Percentiles rank a stretch among this genome's conserved stretches.
phyloP scores from a whole-genome alignment of 2,113 vertebrate genomes.

The Pungitius pungitius region DNA sequence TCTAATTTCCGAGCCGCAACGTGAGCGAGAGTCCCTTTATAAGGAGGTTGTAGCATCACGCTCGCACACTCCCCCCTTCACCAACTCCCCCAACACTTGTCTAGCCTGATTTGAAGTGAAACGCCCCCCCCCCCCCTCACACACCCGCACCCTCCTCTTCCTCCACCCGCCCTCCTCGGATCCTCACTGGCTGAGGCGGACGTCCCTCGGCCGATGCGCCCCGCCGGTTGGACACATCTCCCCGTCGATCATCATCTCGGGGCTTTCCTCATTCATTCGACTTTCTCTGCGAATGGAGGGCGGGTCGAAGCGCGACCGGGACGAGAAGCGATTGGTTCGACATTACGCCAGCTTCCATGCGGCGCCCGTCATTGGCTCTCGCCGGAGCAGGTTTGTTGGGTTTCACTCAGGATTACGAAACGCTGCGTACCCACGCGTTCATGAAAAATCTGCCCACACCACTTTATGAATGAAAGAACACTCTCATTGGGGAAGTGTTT shows the following conservation, averaged over 20 bases:
- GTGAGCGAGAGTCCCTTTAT: constrained; percentile 81
- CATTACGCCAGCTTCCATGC: constrained; percentile 63
- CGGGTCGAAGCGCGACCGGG: constrained; percentile 52
- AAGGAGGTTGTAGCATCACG: constrained; percentile 84
- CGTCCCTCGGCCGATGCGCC: constrained; percentile 31
- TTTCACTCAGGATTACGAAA: constrained; percentile 82
- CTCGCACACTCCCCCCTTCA: constrained; percentile 76
- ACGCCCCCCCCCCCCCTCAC: constrained; percentile 71
- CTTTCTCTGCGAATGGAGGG: constrained; percentile 64
- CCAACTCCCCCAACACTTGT: constrained; percentile 80
- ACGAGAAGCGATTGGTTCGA: constrained; percentile 65
- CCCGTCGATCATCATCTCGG: constrained; percentile 57
- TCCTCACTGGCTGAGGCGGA: constrained; percentile 49
- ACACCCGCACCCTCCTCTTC: constrained; percentile 51
- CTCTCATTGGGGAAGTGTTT: constrained; percentile 68
- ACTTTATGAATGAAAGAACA: constrained; percentile 83
- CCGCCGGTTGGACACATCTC: constrained; percentile 44
- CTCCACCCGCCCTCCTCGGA: constrained; percentile 56
- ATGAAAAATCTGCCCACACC: constrained; percentile 69
- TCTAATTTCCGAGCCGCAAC: constrained; percentile 76
- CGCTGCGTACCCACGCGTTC: constrained; percentile 74
- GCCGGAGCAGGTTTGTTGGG: constrained; percentile 75
- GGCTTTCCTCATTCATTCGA: constrained; percentile 71
- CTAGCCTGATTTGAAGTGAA: constrained; percentile 79
- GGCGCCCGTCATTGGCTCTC: constrained; percentile 66